Evolutionary conservation across 2,888 invertebrate genomes (phyloP).

Genomic region (Myopa tessellatipennis): DNA sequence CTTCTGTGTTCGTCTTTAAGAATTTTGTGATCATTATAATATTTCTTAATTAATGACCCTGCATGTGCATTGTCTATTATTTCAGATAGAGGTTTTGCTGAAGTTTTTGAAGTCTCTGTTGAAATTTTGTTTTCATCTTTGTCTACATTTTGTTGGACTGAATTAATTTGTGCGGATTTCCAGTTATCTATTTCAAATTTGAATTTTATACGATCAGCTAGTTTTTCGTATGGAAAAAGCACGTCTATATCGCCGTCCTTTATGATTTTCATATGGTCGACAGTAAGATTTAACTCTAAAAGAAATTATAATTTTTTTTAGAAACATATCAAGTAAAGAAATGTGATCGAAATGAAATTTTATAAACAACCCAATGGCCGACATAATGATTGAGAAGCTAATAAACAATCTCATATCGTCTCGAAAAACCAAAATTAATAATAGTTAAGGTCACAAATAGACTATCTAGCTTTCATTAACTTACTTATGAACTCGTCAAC

Average conservation of each 20-base stretch:
- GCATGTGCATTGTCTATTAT: constrained; percentile 6
- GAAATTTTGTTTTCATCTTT: neutral
- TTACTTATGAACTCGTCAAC: constrained; percentile 11
- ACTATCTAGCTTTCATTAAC: neutral
- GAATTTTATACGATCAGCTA: no score
- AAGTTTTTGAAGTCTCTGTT: neutral
- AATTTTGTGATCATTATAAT: neutral
- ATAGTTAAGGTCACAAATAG: neutral
- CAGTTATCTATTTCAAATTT: no score
- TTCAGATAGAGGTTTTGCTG: constrained; percentile 3
- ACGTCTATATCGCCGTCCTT: no score
- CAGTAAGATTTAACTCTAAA: no score
- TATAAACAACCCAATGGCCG: neutral
- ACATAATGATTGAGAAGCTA: neutral
- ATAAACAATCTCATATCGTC: constrained; percentile 6
- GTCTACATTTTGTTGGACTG: neutral
- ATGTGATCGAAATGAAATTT: no score
- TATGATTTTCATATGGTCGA: no score
- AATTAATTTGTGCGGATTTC: no score
- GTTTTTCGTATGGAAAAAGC: no score
- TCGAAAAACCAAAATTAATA: neutral
- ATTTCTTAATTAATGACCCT: constrained; percentile 7
- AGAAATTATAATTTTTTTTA: neutral
- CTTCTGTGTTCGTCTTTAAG: constrained; percentile 7
- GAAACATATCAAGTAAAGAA: no score